Conservation (phyloP, 2,113 vertebrate species). For the Proteles cristata region DNA sequence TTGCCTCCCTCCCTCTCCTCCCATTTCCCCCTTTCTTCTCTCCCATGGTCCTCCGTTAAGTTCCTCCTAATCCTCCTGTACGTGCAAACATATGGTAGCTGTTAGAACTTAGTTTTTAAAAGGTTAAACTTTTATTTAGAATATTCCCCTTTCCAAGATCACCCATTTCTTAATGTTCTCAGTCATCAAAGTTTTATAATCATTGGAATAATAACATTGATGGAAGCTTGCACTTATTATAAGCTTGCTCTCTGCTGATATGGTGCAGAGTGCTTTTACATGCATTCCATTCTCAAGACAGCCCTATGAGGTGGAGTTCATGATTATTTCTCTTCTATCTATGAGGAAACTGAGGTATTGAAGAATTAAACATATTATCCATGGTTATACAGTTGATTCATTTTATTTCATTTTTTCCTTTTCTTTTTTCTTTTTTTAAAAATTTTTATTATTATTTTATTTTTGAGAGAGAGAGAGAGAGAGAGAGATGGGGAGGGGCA, state of each 20-base stretch:
- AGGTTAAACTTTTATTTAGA: background rate
- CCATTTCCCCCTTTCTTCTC: too few relatives aligned
- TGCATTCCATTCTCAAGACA: slow-evolving; percentile 10
- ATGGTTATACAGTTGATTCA: background rate
- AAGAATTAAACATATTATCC: background rate
- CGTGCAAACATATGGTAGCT: too few relatives aligned
- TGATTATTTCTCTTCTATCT: background rate
- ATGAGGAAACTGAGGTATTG: background rate
- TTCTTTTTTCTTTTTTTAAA: too few relatives aligned
- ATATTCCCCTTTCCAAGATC: background rate
- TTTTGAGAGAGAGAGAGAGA: too few relatives aligned
- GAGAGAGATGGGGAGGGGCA: too few relatives aligned
- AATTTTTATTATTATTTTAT: too few relatives aligned
- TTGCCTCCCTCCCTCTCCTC: too few relatives aligned
- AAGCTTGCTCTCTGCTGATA: background rate
- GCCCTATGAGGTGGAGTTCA: background rate
- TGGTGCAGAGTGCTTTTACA: background rate
- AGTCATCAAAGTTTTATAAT: background rate
- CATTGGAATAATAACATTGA: background rate
- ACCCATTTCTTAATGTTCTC: background rate
- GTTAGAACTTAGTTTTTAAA: background rate
- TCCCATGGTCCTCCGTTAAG: too few relatives aligned
- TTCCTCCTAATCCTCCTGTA: too few relatives aligned
- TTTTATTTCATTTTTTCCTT: background rate
- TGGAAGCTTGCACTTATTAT: background rate